A percentile compares a stretch with the other conserved stretches of the same genome.
Evolutionary conservation across 2,888 invertebrate genomes (phyloP).

Genomic region (Sicus ferrugineus): DNA sequence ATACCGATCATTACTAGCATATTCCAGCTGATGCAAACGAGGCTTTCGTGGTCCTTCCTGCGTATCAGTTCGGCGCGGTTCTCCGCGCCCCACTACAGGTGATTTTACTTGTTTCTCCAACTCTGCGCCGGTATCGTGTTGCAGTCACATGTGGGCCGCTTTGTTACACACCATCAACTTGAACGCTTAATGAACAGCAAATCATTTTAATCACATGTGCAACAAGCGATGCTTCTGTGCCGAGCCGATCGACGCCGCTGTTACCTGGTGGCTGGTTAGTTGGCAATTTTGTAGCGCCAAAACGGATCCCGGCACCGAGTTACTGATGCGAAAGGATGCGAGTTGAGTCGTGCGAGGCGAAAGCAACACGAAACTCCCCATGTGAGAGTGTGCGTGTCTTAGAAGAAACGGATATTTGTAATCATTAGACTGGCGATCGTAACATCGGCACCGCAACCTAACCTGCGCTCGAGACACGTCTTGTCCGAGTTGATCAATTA

Average conservation of each 20-base stretch:
- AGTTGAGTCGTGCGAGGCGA: no score
- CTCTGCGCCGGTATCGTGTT: neutral
- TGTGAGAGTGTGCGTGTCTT: no score
- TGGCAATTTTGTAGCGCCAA: slow-evolving; percentile 30
- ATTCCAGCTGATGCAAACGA: neutral
- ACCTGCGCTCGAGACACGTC: slow-evolving; percentile 7
- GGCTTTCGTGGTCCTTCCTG: slow-evolving; percentile 1
- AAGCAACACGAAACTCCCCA: no score
- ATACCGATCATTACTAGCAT: neutral
- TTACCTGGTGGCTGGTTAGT: slow-evolving; percentile 13
- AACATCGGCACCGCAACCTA: no score
- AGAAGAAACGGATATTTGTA: slow-evolving; percentile 11
- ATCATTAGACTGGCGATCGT: slow-evolving; percentile 5
- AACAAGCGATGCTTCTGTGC: slow-evolving; percentile 20
- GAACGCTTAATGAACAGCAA: slow-evolving; percentile 56
- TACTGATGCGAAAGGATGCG: neutral
- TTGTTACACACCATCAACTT: slow-evolving; percentile 21
- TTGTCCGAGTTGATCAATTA: neutral
- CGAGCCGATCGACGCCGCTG: neutral
- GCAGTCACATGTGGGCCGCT: slow-evolving; percentile 18
- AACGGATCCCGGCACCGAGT: neutral
- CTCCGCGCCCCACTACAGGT: slow-evolving; percentile 44
- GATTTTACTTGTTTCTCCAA: slow-evolving; percentile 40
- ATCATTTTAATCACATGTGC: slow-evolving; percentile 52
- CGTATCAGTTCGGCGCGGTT: slow-evolving; percentile 17